phyloP scores from a whole-genome alignment of 2,888 invertebrate species.

The Vannuccia rotundouncinata region DNA sequence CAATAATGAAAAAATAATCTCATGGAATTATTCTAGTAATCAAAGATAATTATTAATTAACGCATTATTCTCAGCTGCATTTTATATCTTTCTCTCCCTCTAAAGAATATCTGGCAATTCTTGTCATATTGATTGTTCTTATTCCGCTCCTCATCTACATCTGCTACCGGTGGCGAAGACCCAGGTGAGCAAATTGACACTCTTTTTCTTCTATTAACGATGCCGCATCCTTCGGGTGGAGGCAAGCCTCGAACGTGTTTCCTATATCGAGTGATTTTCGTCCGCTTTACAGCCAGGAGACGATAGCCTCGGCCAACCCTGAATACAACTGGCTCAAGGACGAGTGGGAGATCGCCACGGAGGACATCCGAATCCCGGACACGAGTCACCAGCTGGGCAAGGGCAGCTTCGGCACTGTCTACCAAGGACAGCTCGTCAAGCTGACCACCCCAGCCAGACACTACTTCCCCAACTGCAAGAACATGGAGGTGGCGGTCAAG shows the following conservation, averaged over 20 bases:
- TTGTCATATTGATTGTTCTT: not conserved
- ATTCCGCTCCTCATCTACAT: not conserved
- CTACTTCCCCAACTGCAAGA: not conserved
- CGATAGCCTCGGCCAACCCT: not conserved
- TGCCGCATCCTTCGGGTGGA: too few species aligned
- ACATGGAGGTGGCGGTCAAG: constrained; percentile 16
- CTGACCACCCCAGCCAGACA: constrained; percentile 28
- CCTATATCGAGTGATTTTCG: too few species aligned
- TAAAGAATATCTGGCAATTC: not conserved
- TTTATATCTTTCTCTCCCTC: not conserved
- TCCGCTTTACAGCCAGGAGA: not conserved
- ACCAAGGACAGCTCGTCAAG: constrained; percentile 14
- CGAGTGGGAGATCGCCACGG: constrained; percentile 21
- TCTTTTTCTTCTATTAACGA: not conserved
- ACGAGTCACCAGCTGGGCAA: constrained; percentile 22
- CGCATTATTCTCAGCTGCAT: too few species aligned
- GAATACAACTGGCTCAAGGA: constrained; percentile 21
- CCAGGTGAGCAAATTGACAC: not conserved
- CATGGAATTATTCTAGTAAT: too few species aligned
- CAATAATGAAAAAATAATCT: too few species aligned
- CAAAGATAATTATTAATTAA: too few species aligned
- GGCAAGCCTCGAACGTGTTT: too few species aligned
- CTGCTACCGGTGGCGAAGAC: not conserved
- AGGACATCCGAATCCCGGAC: constrained; percentile 2
- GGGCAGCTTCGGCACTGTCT: constrained; percentile 37